Base-by-base conservation (phyloP, 2,797 vertebrate genomes). In the Falco cherrug region DNA sequence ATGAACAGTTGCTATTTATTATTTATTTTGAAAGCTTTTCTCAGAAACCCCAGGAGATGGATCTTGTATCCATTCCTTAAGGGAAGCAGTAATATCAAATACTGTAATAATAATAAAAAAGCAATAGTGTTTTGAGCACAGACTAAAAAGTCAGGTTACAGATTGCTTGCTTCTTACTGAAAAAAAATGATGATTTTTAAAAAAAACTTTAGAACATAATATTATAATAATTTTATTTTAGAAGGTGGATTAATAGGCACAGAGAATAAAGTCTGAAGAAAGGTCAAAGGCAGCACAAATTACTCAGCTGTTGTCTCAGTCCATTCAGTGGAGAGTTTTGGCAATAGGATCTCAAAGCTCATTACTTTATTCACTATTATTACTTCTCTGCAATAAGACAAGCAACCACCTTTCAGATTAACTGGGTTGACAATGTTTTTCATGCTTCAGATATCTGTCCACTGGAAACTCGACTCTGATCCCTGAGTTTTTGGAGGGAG, bases 21-120 rank as follows among this genome's bases (percentile, higher is more conserved):
- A 97, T 97, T 98, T 97, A 97, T 97, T 97, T 96, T 67, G 91
- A 97, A 96, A 97, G 94, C 96, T 93, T 95, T 91, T 94, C 87
- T 89, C 75, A 39, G 87, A 84, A 95, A 90, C 80, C 93, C 89
- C 96, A 79, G 84, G 96, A 95, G 96, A 93, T 75, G 80, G 84
- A 69, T 94, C 91, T 92, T 41, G 45, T 96, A 93, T 97, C 96
- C 76, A 25, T 89, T 95, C 92, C 93, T 89, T 85, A 89, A 96
- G 91, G 84, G 57, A 61, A 92, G 37, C 12, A 74, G 43, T 53
- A 96, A 74, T 96, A 93, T 80, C 92, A 96, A 77, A 85, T 59
- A 80, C 56, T 48, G 54, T 86, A 92, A 91, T 91, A 92, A 93
- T 77, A 92, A 88, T 70, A 87, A 85, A 74, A 93, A 85, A 89